Conservation (phyloP, 92 coral and sea anemone genomes). For the Pocillopora grandis region DNA sequence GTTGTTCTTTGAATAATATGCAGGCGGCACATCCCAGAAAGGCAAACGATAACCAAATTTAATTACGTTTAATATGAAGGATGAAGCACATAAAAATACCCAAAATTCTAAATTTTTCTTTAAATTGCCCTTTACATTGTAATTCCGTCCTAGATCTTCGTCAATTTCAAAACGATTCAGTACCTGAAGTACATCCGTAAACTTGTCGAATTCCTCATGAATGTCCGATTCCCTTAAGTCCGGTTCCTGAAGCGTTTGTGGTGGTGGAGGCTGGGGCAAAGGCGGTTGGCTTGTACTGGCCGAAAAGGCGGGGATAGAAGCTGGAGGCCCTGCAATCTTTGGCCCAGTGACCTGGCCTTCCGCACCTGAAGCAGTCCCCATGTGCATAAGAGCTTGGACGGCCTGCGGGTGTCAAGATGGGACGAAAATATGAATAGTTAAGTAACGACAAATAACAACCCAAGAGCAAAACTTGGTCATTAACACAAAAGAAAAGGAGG, state of each 20-base stretch:
- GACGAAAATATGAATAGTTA: conserved; percentile 6
- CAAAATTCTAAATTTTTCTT: not conserved
- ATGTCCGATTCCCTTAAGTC: not conserved
- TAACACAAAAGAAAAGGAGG: too few relatives aligned
- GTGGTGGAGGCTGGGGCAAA: too few relatives aligned
- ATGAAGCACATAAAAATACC: not conserved
- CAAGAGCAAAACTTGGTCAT: too few relatives aligned
- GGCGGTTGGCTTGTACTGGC: too few relatives aligned
- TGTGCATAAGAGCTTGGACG: conserved; percentile 22
- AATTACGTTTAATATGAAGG: conserved; percentile 13
- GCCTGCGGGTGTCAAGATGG: conserved; percentile 8
- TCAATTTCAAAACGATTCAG: not conserved
- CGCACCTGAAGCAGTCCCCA: conserved; percentile 8
- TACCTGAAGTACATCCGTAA: not conserved
- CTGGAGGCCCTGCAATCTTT: not conserved
- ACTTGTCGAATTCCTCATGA: not conserved
- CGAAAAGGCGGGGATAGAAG: too few relatives aligned
- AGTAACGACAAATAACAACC: not conserved
- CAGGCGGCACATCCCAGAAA: not conserved
- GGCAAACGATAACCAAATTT: conserved; percentile 13
- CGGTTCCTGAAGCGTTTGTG: too few relatives aligned
- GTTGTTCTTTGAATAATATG: conserved; percentile 4
- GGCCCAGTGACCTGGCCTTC: not conserved
- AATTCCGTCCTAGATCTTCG: not conserved
- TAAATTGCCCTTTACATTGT: conserved; percentile 1